phyloP scores from a whole-genome alignment of 2,113 vertebrate genomes.

The Vulpes ferrilata region DNA sequence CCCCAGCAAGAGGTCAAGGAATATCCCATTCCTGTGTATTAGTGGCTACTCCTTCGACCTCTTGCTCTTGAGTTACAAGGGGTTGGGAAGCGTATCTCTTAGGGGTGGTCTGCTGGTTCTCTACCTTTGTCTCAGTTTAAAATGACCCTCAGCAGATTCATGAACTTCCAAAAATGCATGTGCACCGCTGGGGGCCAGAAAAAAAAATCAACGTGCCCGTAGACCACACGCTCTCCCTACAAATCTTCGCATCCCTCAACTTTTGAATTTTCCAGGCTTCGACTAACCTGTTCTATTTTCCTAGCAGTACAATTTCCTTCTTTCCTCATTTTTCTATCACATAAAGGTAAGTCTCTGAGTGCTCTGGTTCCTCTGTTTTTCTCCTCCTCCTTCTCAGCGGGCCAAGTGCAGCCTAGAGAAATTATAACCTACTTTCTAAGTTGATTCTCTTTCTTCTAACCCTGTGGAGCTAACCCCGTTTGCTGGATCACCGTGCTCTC shows the following conservation, averaged over 20 bases:
- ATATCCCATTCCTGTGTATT: not conserved
- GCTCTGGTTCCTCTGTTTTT: not conserved
- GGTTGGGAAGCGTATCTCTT: not conserved
- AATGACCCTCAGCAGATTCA: not conserved
- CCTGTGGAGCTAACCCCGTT: not conserved
- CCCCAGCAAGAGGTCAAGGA: not conserved
- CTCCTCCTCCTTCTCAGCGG: not conserved
- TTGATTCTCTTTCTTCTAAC: not conserved
- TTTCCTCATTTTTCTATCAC: not conserved
- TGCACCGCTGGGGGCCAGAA: not conserved
- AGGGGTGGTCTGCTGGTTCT: not conserved
- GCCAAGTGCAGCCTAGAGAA: not conserved
- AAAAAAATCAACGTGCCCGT: not conserved
- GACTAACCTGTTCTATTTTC: not conserved
- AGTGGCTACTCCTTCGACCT: not conserved
- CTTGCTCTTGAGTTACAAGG: not conserved
- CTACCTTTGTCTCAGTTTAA: not conserved
- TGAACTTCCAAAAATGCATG: not conserved
- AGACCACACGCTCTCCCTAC: accelerated
- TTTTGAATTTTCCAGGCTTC: not conserved
- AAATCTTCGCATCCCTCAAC: not conserved
- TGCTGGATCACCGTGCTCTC: not conserved
- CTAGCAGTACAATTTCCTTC: not conserved
- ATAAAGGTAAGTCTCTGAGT: not conserved
- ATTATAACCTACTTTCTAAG: conserved; percentile 14